These are phyloP conservation scores for Spilogale gracilis DNA, from an alignment of 2,113 vertebrate species.

Conservation along the genomic window DNA sequence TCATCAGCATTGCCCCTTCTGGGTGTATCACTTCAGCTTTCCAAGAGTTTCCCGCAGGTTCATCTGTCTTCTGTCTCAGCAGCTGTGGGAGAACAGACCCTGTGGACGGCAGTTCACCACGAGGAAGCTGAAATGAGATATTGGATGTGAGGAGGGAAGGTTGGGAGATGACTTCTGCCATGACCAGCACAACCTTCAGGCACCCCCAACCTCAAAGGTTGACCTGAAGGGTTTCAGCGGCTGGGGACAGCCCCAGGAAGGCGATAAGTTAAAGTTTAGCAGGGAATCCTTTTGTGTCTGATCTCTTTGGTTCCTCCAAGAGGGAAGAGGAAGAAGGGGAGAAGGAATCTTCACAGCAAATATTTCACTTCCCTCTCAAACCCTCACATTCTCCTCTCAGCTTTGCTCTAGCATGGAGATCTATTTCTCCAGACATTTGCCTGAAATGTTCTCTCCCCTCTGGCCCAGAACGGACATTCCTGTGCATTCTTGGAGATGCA, in stretches of 20 bases:
- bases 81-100: neutral
- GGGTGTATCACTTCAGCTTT: neutral
- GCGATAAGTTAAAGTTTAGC: neutral
- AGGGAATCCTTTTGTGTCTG: neutral
- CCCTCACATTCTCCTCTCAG: neutral
- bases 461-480: neutral
- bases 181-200: neutral
- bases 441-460: neutral
- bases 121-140: neutral
- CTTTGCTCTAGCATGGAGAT: neutral
- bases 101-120: neutral
- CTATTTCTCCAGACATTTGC: neutral
- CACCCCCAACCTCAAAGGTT: too few species aligned
- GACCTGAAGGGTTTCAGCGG: neutral
- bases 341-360: neutral
- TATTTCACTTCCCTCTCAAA: rapidly evolving
- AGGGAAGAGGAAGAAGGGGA: neutral
- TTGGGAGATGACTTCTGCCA: neutral
- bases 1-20: neutral
- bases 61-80: neutral
- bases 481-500: neutral
- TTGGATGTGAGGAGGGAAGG: too few species aligned
- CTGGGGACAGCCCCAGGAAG: neutral
- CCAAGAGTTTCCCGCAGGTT: neutral
- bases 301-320: neutral